These are phyloP conservation scores for Notodonta ziczac DNA, from an alignment of 2,888 invertebrate genomes.

Conservation along the genomic window DNA sequence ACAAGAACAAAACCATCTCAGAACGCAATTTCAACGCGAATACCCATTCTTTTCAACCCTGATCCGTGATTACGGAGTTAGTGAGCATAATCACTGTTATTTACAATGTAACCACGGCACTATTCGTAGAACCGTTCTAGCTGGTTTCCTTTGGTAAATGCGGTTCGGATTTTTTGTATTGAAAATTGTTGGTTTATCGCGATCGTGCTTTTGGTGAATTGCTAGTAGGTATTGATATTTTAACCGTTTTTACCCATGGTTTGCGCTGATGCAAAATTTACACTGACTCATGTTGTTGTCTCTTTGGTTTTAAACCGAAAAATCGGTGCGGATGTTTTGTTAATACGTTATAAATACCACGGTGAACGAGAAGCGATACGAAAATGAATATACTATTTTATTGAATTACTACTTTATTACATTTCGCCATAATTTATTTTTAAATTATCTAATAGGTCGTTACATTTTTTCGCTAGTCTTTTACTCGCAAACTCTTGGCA, in stretches of 20 bases:
- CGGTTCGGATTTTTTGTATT: constrained; percentile 41
- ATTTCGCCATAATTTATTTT: no score
- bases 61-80: constrained; percentile 54
- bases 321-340: no score
- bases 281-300: no score
- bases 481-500: no score
- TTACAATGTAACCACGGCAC: constrained; percentile 58
- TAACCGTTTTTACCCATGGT: no score
- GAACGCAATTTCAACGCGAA: constrained; percentile 38
- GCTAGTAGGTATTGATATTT: background rate
- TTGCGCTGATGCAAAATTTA: no score
- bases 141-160: constrained; percentile 56
- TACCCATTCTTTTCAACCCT: constrained; percentile 46
- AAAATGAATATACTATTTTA: background rate
- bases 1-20: constrained; percentile 15
- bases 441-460: no score
- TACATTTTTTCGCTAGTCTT: no score
- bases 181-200: constrained; percentile 7
- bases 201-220: background rate
- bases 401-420: no score
- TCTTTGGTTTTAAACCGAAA: no score
- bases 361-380: background rate
- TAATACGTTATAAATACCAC: no score
- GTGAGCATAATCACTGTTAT: constrained; percentile 66
- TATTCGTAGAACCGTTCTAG: constrained; percentile 59